Base-by-base conservation (phyloP, 2,797 vertebrate genomes). In the Peromyscus nudipes region DNA sequence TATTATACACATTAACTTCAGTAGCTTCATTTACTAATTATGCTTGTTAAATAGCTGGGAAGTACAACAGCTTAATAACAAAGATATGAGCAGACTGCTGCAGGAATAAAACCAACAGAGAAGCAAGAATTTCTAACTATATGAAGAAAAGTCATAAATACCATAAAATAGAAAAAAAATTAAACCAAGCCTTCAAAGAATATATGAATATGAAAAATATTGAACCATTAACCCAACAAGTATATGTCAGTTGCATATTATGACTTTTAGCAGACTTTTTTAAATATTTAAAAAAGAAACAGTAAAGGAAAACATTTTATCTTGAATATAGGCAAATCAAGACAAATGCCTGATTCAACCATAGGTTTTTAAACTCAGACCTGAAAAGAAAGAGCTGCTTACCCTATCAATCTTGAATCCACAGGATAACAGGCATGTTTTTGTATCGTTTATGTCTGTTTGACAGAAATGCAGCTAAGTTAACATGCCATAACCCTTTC, bases 241-340 rank as follows among this genome's bases (percentile, higher is more conserved):
- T 23, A 6, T 49, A 90, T 67, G 21, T 71, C 64, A 80, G 27
- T 37, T 62, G 64, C 55, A 60, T 73, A 34, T 75, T 97, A 17
- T 88, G 94, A 65, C 94, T 65, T 92, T 97, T 71, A n/a, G 96
- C 95, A 97, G 96, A 97, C 4, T 23, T 65, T 64, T 85, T 2
- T 34, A 46, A 97, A 40, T 21, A 96, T 96, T 79, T 97, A 81
- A 89, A 60, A 95, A 64, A 97, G 4, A 97, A 97, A 57, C 0
- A 49, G 7, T 79, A 97, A 98, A 80, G n/a, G 52, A 91, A 96
- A 75, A 96, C 29, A 0, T 87, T 60, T n/a, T 9, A 73, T 81
- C 91, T 95, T 95, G 52, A 97, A 97, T 67, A 96, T 88, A 77
- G 93, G 21, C 11, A 97, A 80, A 93, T 97, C 52, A 95, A 69